Percentiles rank a stretch among this genome's conserved stretches.
Conservation (phyloP, 92 coral and sea anemone species). For the Porites rus region DNA sequence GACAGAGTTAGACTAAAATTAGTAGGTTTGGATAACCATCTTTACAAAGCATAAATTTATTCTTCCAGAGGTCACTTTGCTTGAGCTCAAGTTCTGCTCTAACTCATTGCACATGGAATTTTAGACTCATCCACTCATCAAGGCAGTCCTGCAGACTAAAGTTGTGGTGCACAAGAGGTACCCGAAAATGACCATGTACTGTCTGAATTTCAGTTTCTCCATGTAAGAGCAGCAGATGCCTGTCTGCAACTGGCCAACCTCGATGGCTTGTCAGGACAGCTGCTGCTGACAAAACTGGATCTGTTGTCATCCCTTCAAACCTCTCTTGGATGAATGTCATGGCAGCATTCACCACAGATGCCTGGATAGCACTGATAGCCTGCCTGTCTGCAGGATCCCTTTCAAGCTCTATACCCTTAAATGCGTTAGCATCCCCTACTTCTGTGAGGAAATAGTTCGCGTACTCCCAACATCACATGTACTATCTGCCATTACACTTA, state of each 20-base stretch:
- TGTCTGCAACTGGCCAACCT: constrained; percentile 37
- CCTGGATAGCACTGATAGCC: constrained; percentile 23
- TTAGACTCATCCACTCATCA: too few relatives aligned
- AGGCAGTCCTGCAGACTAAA: too few relatives aligned
- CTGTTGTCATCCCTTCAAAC: constrained; percentile 42
- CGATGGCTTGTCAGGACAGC: constrained; percentile 26
- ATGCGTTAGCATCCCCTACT: constrained; percentile 41
- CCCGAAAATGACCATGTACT: too few relatives aligned
- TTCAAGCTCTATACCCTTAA: constrained; percentile 50
- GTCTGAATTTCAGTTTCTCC: not conserved
- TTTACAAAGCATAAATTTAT: too few relatives aligned
- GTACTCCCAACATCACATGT: constrained; percentile 8
- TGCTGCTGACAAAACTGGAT: constrained; percentile 44
- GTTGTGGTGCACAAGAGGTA: too few relatives aligned
- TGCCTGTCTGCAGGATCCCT: constrained; percentile 48
- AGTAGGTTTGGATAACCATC: too few relatives aligned
- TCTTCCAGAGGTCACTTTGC: too few relatives aligned
- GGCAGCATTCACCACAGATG: constrained; percentile 49
- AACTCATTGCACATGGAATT: too few relatives aligned
- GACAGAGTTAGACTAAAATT: too few relatives aligned
- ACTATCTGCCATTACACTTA: not conserved
- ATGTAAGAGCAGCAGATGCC: constrained; percentile 48
- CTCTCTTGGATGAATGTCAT: constrained; percentile 56
- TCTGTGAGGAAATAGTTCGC: constrained; percentile 31
- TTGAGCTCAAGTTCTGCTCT: too few relatives aligned